phyloP scores from a whole-genome alignment of 64 coral and sea anemone species.

The Cladopsammia gracilis region DNA sequence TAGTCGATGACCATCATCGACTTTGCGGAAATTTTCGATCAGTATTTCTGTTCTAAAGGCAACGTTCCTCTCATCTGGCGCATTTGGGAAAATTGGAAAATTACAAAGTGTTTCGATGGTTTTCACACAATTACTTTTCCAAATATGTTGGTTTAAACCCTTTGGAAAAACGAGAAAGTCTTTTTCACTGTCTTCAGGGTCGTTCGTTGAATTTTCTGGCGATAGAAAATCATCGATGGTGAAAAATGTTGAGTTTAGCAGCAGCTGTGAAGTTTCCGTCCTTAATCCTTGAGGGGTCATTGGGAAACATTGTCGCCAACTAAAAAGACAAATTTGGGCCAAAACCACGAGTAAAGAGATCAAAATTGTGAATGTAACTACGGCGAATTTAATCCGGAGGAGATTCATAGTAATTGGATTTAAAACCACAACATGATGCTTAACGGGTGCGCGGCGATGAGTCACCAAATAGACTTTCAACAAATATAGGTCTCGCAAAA shows the following conservation, averaged over 20 bases:
- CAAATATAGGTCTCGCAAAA: no score
- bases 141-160: conserved; percentile 33
- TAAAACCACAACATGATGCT: no score
- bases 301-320: not conserved
- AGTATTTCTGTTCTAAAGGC: conserved; percentile 14
- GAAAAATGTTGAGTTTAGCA: not conserved
- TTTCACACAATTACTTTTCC: conserved; percentile 1
- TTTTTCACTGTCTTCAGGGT: not conserved
- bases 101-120: conserved; percentile 7
- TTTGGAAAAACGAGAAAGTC: not conserved
- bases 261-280: not conserved
- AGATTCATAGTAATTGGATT: not conserved
- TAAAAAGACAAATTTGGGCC: not conserved
- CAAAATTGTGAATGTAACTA: not conserved
- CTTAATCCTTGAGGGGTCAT: not conserved
- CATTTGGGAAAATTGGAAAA: conserved; percentile 30
- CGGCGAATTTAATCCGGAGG: not conserved
- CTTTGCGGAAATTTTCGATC: no score
- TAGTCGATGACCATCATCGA: not conserved
- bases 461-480: no score
- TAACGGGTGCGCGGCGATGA: no score
- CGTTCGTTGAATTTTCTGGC: not conserved
- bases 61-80: not conserved
- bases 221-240: not conserved
- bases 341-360: not conserved